phyloP scores from a whole-genome alignment of 2,888 invertebrate genomes.

The Drosophila neoperkinsi region DNA sequence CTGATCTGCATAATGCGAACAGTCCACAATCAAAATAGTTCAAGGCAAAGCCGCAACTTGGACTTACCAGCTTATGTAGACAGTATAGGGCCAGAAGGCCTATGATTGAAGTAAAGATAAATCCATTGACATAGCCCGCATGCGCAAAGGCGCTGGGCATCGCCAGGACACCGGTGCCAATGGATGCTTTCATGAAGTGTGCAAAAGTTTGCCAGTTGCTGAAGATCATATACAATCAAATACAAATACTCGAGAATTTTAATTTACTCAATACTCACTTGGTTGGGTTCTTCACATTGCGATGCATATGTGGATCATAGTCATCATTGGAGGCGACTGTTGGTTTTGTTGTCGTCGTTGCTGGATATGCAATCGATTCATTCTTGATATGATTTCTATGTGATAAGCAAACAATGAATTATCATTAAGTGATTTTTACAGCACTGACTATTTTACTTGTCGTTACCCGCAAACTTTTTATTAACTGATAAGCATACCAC shows the following conservation, averaged over 20 bases:
- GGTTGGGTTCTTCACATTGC: constrained; percentile 91
- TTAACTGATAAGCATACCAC: constrained; percentile 34
- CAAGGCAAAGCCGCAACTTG: no score
- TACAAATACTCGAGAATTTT: neutral
- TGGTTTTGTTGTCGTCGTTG: constrained; percentile 2
- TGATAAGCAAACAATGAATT: constrained; percentile 7
- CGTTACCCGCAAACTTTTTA: constrained; percentile 35
- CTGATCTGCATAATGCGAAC: constrained; percentile 63
- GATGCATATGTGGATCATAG: constrained; percentile 92
- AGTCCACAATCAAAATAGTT: neutral
- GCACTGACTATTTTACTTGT: constrained; percentile 22
- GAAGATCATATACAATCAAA: constrained; percentile 65
- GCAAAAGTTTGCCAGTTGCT: constrained; percentile 96
- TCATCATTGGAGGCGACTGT: constrained; percentile 84
- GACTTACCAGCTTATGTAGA: constrained; percentile 93
- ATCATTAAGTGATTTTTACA: constrained; percentile 36
- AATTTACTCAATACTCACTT: constrained; percentile 85
- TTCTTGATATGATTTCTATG: constrained; percentile 52
- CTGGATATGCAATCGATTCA: constrained; percentile 31
- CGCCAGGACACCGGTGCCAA: constrained; percentile 98
- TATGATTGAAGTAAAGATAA: constrained; percentile 92
- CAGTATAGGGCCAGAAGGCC: constrained; percentile 97
- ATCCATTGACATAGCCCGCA: constrained; percentile 95
- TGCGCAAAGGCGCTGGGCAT: constrained; percentile 95
- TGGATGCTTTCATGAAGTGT: constrained; percentile 96